Conservation (phyloP, 53 echinoderm and acorn worm genomes). For the Hippasteria phrygiana region DNA sequence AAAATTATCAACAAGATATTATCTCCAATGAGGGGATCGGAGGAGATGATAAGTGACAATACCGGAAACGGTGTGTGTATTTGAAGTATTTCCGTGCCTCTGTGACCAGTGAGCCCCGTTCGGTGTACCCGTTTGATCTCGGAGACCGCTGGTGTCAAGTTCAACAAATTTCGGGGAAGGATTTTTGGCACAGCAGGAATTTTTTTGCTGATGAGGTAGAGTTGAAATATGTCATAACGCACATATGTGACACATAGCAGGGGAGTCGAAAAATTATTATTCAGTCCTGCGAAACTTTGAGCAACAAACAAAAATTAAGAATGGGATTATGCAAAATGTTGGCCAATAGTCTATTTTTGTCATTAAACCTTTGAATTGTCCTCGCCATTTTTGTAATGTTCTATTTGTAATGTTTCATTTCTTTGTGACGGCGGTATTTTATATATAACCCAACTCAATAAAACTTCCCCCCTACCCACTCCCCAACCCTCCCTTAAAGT, state of each 20-base stretch:
- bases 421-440: too few species aligned
- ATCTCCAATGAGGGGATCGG: conserved; percentile 35
- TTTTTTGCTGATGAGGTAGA: not conserved
- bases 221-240: not conserved
- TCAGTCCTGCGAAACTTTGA: too few species aligned
- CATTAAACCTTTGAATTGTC: too few species aligned
- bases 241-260: not conserved
- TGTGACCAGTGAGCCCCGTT: not conserved
- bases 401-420: too few species aligned
- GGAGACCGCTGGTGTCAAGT: conserved; percentile 24
- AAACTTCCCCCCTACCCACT: too few species aligned
- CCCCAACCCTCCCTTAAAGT: too few species aligned
- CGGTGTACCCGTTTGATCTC: not conserved
- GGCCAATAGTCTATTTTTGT: too few species aligned
- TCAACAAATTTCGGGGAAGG: conserved; percentile 22
- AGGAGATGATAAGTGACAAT: conserved; percentile 19
- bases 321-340: too few species aligned
- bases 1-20: conserved; percentile 22
- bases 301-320: too few species aligned
- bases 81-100: not conserved
- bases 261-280: not conserved
- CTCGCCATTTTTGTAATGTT: too few species aligned
- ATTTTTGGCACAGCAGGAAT: conserved; percentile 16
- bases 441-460: too few species aligned
- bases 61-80: conserved; percentile 40